These are phyloP conservation scores for Gymnocephalus cernua DNA, from an alignment of 2,113 vertebrate genomes.

Conservation along the genomic window DNA sequence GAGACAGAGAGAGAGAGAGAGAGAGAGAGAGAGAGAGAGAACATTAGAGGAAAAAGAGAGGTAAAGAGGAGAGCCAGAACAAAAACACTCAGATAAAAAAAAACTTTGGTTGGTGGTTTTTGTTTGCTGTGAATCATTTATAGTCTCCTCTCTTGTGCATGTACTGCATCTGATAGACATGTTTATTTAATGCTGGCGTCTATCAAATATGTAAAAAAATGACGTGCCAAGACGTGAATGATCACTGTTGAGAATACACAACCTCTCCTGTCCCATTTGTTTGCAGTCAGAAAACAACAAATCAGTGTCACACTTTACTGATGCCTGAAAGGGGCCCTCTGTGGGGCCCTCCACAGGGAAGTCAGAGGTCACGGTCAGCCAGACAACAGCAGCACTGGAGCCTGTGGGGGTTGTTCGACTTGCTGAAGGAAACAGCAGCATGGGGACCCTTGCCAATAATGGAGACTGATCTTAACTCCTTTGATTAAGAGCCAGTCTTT, in stretches of 20 bases:
- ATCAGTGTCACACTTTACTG: constrained; percentile 23
- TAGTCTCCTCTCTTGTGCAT: constrained; percentile 25
- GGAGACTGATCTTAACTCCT: background rate
- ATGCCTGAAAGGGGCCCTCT: background rate
- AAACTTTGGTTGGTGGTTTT: constrained; percentile 48
- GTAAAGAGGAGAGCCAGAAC: constrained; percentile 50
- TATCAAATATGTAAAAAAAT: constrained; percentile 56
- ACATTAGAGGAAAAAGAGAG: constrained; percentile 48
- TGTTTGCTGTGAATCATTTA: constrained; percentile 67
- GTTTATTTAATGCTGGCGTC: constrained; percentile 56
- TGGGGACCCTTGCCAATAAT: background rate
- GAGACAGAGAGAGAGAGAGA: constrained; percentile 25
- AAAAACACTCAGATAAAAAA: no score
- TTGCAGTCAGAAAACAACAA: constrained; percentile 6
- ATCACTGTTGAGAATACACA: constrained; percentile 29
- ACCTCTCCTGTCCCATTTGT: background rate
- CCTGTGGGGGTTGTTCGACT: background rate
- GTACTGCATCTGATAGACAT: constrained; percentile 58
- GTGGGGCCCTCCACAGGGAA: background rate
- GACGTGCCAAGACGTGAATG: constrained; percentile 24
- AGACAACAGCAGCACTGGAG: constrained; percentile 6
- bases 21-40: constrained; percentile 33
- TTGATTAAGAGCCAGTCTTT: background rate
- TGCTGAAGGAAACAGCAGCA: constrained; percentile 8
- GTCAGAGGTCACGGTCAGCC: constrained; percentile 40